Conservation (phyloP, 2,797 vertebrate species). For the Salarias fasciatus region DNA sequence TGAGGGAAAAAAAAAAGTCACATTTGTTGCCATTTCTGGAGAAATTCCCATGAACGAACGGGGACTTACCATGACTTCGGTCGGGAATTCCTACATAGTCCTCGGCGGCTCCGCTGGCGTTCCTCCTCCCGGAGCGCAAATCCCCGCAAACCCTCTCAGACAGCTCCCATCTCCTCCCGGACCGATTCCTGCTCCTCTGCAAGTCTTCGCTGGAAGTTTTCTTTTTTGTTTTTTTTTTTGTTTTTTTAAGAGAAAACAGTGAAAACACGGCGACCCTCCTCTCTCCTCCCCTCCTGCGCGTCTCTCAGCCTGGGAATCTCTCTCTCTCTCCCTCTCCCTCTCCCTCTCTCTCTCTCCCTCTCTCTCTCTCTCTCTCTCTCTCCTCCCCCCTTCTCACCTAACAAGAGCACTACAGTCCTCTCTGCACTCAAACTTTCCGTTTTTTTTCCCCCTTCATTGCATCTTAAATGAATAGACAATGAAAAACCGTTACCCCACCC, state of each 20-base stretch:
- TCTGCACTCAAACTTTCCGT: conserved; percentile 78
- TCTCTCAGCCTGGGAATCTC: conserved; percentile 28
- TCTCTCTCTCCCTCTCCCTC: conserved; percentile 51
- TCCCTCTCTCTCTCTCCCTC: conserved; percentile 2
- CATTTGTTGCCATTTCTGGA: no score
- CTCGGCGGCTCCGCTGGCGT: conserved; percentile 59
- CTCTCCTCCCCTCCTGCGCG: conserved; percentile 27
- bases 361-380: conserved; percentile 9
- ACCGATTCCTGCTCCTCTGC: no score
- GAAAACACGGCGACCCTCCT: no score
- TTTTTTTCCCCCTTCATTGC: conserved; percentile 54
- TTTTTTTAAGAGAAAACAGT: no score
- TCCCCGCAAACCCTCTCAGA: no score
- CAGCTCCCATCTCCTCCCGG: no score
- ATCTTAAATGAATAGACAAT: conserved; percentile 75
- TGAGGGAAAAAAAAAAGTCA: not conserved
- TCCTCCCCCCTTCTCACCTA: conserved; percentile 53
- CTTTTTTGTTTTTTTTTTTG: no score
- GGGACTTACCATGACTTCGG: conserved; percentile 82
- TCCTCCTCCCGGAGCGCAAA: conserved; percentile 1
- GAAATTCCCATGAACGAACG: not conserved
- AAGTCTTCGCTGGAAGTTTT: no score
- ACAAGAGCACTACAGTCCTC: conserved; percentile 78
- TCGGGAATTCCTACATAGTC: conserved; percentile 76
- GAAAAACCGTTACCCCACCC: conserved; percentile 59